A percentile compares a stretch with the other conserved stretches of the same genome.
phyloP scores from a whole-genome alignment of 2,888 invertebrate genomes.

The Invenusta paracnida region DNA sequence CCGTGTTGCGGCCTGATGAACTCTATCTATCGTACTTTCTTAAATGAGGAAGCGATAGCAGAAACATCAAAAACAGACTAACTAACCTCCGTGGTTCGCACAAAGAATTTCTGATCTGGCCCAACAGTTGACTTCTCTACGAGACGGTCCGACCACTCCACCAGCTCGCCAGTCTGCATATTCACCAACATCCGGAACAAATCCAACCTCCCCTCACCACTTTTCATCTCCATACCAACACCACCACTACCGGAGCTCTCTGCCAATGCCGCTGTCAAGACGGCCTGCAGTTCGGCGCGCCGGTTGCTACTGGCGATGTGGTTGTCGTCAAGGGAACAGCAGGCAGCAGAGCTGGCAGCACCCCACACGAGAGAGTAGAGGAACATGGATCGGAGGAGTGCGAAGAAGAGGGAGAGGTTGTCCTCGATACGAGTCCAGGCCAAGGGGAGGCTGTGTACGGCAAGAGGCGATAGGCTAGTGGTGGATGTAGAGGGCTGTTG shows the following conservation, averaged over 20 bases:
- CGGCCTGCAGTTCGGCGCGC: neutral
- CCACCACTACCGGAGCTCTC: neutral
- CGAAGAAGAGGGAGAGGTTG: constrained; percentile 4
- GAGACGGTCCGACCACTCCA: neutral
- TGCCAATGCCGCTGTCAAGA: neutral
- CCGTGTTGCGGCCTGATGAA: no score
- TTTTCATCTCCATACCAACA: neutral
- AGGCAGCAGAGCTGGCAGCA: neutral
- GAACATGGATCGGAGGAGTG: neutral
- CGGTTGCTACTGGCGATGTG: no score
- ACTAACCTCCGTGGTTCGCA: neutral
- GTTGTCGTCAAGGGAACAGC: neutral
- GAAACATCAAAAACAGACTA: no score
- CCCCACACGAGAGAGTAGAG: constrained; percentile 18
- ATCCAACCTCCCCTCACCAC: neutral
- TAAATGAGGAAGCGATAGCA: no score
- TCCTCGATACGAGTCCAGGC: constrained; percentile 4
- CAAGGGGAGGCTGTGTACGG: neutral
- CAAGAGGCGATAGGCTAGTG: no score
- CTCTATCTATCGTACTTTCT: no score
- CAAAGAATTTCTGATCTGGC: neutral
- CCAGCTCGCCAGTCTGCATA: constrained; percentile 15
- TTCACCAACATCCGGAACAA: neutral
- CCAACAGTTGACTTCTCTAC: neutral
- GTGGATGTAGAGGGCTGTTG: no score